Conservation (phyloP, 1,140 invertebrate genomes). For the Drosophila nigrodunni region DNA sequence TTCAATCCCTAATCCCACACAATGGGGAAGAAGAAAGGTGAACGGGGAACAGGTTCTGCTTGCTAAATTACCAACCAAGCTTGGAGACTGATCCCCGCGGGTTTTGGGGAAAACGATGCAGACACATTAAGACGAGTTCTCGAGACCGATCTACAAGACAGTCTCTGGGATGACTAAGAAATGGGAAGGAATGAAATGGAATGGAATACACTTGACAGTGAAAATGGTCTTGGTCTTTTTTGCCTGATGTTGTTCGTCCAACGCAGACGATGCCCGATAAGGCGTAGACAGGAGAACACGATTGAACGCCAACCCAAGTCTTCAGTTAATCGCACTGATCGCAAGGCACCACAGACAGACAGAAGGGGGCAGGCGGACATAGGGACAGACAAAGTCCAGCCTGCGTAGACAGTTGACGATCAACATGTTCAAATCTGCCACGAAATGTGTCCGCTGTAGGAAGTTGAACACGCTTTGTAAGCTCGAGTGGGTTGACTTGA, state of each 20-base stretch:
- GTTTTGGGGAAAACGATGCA: constrained; percentile 53
- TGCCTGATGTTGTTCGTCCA: constrained; percentile 35
- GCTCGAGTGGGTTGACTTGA: constrained; percentile 21
- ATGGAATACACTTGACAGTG: constrained; percentile 55
- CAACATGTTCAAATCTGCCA: constrained; percentile 20
- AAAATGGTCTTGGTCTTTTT: constrained; percentile 46
- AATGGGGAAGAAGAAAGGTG: neutral
- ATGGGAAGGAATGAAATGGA: constrained; percentile 29
- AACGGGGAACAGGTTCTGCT: constrained; percentile 47
- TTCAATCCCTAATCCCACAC: constrained; percentile 71
- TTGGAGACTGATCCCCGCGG: constrained; percentile 10
- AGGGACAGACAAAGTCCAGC: constrained; percentile 6
- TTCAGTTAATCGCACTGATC: constrained; percentile 48
- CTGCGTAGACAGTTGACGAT: constrained; percentile 12
- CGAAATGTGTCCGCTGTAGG: constrained; percentile 17
- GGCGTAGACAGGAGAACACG: constrained; percentile 28
- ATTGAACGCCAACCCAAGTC: constrained; percentile 43
- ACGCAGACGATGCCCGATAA: constrained; percentile 47
- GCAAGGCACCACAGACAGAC: constrained; percentile 18
- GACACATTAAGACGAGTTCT: constrained; percentile 72
- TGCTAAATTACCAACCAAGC: constrained; percentile 50
- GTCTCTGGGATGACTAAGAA: constrained; percentile 67
- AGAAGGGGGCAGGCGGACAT: constrained; percentile 7
- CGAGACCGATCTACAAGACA: constrained; percentile 39
- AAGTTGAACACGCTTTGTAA: constrained; percentile 17